phyloP scores from a whole-genome alignment of 2,113 vertebrate species.

The Elgaria multicarinata region DNA sequence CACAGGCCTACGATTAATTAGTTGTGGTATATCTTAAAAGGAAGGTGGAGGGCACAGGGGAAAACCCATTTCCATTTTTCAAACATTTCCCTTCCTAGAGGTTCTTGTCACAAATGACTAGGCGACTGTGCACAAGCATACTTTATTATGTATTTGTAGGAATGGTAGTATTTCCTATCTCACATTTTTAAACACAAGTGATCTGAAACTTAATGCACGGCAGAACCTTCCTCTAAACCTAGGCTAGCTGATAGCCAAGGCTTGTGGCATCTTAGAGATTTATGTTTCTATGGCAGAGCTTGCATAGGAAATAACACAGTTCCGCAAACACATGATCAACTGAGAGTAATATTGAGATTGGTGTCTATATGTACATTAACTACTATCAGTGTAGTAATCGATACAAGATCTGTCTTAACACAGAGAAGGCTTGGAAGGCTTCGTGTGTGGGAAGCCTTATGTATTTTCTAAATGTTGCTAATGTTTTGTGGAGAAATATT shows the following conservation, averaged over 20 bases:
- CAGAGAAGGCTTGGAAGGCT: neutral
- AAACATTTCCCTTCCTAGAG: neutral
- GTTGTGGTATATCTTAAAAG: neutral
- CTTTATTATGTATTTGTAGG: neutral
- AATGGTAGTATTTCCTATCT: neutral
- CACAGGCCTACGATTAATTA: neutral
- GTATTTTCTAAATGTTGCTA: neutral
- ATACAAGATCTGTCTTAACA: neutral
- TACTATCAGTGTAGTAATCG: neutral
- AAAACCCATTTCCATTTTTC: neutral
- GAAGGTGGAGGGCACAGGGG: neutral
- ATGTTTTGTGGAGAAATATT: neutral
- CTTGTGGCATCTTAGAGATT: neutral
- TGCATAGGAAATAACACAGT: neutral
- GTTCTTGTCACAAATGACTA: neutral
- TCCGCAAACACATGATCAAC: neutral
- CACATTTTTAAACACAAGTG: neutral
- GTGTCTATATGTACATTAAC: neutral
- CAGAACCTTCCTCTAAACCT: neutral
- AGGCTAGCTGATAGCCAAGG: neutral
- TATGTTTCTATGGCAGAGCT: neutral
- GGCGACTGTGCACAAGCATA: too few species aligned
- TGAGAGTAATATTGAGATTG: neutral
- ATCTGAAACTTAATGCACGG: too few species aligned
- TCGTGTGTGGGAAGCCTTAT: neutral